Evolutionary conservation across 2,888 invertebrate genomes (phyloP).

Genomic region (Pelosia muscerda): DNA sequence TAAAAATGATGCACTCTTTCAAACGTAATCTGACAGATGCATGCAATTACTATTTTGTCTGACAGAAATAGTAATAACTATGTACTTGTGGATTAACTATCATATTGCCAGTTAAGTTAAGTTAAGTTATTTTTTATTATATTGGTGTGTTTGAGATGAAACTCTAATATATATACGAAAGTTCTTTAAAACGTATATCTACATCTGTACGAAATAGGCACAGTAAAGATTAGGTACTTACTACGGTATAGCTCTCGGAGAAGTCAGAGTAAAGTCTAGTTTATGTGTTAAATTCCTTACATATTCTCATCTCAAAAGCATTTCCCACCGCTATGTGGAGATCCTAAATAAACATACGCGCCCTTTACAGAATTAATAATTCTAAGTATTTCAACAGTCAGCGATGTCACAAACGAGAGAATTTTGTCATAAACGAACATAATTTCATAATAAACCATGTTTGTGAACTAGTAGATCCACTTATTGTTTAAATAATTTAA

Average conservation of each 20-base stretch:
- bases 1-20: not conserved
- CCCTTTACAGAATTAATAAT: constrained; percentile 33
- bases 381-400: constrained; percentile 39
- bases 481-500: not conserved
- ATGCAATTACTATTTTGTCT: no score
- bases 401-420: constrained; percentile 18
- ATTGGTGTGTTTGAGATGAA: not conserved
- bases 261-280: not conserved
- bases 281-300: constrained; percentile 26
- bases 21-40: not conserved
- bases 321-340: constrained; percentile 32
- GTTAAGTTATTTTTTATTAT: no score
- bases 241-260: not conserved
- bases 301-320: constrained; percentile 34
- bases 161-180: not conserved
- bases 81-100: not conserved
- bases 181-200: not conserved
- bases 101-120: not conserved
- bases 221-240: not conserved
- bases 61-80: not conserved
- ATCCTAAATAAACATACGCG: constrained; percentile 42
- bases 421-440: constrained; percentile 17
- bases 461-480: constrained; percentile 9
- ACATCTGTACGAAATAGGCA: not conserved
- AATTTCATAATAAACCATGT: constrained; percentile 21